A percentile compares a stretch with the other conserved stretches of the same genome.
phyloP scores from a whole-genome alignment of 2,888 invertebrate genomes.

The Axea sp. region DNA sequence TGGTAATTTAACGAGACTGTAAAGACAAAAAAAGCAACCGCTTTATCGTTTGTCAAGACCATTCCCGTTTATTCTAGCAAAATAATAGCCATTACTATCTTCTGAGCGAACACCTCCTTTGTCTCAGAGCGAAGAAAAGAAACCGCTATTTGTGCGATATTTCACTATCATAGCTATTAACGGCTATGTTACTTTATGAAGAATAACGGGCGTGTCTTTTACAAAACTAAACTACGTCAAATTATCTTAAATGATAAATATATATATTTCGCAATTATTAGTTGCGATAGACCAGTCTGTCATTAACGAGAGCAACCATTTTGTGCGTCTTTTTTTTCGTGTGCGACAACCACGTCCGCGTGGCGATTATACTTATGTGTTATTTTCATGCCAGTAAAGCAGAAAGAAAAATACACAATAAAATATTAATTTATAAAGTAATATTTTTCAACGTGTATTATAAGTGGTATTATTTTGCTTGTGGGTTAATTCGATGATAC shows the following conservation, averaged over 20 bases:
- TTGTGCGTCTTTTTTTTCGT: no score
- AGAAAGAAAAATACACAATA: no score
- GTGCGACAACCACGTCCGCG: no score
- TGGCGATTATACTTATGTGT: no score
- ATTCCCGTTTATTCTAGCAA: constrained; percentile 62
- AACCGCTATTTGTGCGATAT: constrained; percentile 69
- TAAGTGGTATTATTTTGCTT: no score
- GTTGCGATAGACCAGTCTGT: no score
- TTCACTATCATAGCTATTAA: constrained; percentile 76
- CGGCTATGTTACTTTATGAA: constrained; percentile 73
- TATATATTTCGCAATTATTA: neutral
- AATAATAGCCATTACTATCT: constrained; percentile 64
- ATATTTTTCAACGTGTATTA: no score
- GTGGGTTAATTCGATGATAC: no score
- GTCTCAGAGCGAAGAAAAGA: constrained; percentile 60
- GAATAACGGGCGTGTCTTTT: constrained; percentile 73
- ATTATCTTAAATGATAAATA: constrained; percentile 41
- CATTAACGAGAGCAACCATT: no score
- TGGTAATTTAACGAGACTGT: constrained; percentile 60
- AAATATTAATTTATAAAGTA: no score
- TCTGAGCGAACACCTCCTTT: constrained; percentile 61
- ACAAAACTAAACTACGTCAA: constrained; percentile 63
- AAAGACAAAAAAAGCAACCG: constrained; percentile 55
- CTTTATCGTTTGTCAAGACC: constrained; percentile 66
- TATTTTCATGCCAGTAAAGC: no score